These are phyloP conservation scores for Aphelenchoides fujianensis DNA, from an alignment of 1,140 invertebrate genomes.

Conservation along the genomic window DNA sequence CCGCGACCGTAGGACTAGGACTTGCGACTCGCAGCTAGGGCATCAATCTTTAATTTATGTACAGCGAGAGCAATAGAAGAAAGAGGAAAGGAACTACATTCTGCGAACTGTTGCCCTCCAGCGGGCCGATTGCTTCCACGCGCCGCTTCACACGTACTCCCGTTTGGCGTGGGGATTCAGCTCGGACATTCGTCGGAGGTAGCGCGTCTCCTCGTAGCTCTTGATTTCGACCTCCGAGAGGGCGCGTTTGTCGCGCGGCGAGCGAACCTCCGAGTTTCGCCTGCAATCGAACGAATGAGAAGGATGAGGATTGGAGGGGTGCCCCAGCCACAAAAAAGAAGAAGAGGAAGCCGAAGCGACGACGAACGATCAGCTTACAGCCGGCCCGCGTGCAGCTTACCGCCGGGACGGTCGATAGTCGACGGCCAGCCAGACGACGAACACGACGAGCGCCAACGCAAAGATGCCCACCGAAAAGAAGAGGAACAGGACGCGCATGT, in stretches of 20 bases:
- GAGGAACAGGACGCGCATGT: conserved; percentile 43
- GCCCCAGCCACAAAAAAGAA: background rate
- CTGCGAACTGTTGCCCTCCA: too few species aligned
- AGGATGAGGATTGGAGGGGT: too few species aligned
- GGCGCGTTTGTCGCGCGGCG: conserved; percentile 28
- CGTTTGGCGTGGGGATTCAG: conserved; percentile 27
- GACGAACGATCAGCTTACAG: conserved; percentile 9
- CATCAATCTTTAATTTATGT: too few species aligned
- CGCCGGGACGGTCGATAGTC: conserved; percentile 42
- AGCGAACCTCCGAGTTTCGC: background rate
- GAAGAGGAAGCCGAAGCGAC: background rate
- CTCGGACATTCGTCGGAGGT: conserved; percentile 46
- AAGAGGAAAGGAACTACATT: too few species aligned
- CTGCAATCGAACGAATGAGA: background rate
- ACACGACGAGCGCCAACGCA: conserved; percentile 33
- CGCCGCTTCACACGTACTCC: conserved; percentile 15
- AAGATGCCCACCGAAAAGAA: conserved; percentile 40
- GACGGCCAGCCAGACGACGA: conserved; percentile 37
- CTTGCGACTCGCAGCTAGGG: too few species aligned
- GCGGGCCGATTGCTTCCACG: too few species aligned
- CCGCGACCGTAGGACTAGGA: too few species aligned
- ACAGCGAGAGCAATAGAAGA: too few species aligned
- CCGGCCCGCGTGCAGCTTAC: background rate
- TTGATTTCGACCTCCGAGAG: conserved; percentile 47
- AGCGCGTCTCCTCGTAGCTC: conserved; percentile 45